Base-by-base conservation (phyloP, 2,888 invertebrate genomes). In the Coecobrya sp. region DNA sequence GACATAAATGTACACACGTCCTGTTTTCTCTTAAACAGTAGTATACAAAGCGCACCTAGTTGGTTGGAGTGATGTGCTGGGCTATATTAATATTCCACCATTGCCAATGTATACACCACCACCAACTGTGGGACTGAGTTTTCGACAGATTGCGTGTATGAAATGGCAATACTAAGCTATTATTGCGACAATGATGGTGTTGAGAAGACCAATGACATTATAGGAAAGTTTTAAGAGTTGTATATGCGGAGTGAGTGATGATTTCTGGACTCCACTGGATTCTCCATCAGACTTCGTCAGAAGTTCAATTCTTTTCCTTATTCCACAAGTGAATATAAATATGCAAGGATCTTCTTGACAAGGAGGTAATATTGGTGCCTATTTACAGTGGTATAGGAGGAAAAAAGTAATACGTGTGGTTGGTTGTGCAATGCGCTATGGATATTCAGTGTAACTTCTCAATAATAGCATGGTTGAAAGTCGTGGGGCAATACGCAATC, bases 211-310 rank as follows among this genome's bases (percentile, higher is more conserved):
- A 76, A 16, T 52, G 79, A 49, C 49, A 13, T 45, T 45, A 19
- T 42, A 19, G 49, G 79, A 5, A 52, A 79, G n/a, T n/a, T 52
- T 52, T 42, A 52, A 27, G 79, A 76, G 42, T 25, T 19, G 45
- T 45, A 22, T 76, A 7, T 62, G n/a, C 5, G 52, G 16, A 70
- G 25, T 68, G 8, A 45, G 13, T 1, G 42, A 49, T 52, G 52
- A 52, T 79, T 79, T 79, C 79, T 79, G 79, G 79, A 79, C 79
- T 49, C 52, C 11, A 73, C 73, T 52, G 79, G 79, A 79, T 79
- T 49, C 8, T 25, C 11, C 22, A 73, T 73, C 42, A 73, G 22
- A 73, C 22, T 73, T 73, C 0, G 1, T 42, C n/a, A 36, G 42
- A 36, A 70, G 36, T 1, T 19, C 70, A 19, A 45, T 22, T 68